These are phyloP conservation scores for Argyresthia goedartella DNA, from an alignment of 2,888 invertebrate species.

Conservation along the genomic window DNA sequence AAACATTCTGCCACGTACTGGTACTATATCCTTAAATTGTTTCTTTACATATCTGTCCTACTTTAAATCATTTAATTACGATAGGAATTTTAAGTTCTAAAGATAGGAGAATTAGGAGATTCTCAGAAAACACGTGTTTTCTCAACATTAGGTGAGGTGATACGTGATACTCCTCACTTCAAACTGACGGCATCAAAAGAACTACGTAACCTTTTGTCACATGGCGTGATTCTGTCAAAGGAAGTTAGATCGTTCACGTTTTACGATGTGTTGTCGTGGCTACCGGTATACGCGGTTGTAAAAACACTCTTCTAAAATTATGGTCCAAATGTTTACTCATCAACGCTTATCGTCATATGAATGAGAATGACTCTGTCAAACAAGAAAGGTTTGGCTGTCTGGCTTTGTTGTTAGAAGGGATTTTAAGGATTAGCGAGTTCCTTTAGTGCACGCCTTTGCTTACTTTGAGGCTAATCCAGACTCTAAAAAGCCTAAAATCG, in stretches of 20 bases:
- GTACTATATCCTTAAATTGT: constrained; percentile 19
- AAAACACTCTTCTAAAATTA: constrained; percentile 11
- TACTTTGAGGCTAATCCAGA: no score
- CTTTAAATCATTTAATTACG: constrained; percentile 1
- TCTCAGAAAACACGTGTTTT: background rate
- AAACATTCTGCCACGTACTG: constrained; percentile 30
- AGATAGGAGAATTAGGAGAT: constrained; percentile 6
- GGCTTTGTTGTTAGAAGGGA: no score
- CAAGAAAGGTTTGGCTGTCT: no score
- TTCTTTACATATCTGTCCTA: constrained; percentile 17
- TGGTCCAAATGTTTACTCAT: background rate
- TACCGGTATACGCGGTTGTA: constrained; percentile 28
- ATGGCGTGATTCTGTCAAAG: constrained; percentile 16
- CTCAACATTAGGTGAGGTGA: background rate
- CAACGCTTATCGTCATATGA: background rate
- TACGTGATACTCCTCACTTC: constrained; percentile 1
- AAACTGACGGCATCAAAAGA: background rate
- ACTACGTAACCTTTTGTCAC: constrained; percentile 4
- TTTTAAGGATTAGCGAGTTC: no score
- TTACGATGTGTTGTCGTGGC: constrained; percentile 30
- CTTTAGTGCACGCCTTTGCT: no score
- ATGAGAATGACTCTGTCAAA: background rate
- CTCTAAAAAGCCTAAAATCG: no score
- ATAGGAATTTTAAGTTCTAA: background rate
- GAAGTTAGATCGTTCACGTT: constrained; percentile 21